Evolutionary conservation across 2,113 vertebrate genomes (phyloP).

Genomic region (Pterocles burchelli): DNA sequence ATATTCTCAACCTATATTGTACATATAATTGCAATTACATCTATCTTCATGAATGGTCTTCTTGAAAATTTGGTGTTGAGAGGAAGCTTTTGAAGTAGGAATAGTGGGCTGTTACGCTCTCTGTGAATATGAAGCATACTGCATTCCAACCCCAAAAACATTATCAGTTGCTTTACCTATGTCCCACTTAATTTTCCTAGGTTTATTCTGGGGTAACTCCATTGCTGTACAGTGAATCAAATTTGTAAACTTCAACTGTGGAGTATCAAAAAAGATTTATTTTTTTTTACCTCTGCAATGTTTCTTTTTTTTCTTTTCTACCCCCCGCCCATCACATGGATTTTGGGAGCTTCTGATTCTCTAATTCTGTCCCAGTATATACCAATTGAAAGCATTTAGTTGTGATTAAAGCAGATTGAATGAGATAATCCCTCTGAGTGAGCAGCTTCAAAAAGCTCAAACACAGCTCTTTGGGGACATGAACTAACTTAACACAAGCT

Average conservation of each 20-base stretch:
- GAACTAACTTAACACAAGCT: conserved; percentile 73
- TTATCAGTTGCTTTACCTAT: not conserved
- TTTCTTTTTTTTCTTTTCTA: not conserved
- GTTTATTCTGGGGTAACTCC: not conserved
- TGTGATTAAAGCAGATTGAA: conserved; percentile 89
- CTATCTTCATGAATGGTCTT: not conserved
- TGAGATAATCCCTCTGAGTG: conserved; percentile 87
- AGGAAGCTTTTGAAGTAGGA: not conserved
- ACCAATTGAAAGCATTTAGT: conserved; percentile 87
- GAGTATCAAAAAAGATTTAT: not conserved
- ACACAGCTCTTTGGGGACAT: conserved; percentile 73
- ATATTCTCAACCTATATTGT: not conserved
- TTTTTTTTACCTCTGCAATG: not conserved
- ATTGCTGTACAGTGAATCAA: not conserved
- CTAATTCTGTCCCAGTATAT: conserved; percentile 73
- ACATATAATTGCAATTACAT: not conserved
- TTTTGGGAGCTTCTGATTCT: conserved; percentile 71
- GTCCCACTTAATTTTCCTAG: not conserved
- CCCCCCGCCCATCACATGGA: conserved; percentile 24
- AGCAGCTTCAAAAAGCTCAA: conserved; percentile 85
- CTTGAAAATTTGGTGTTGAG: not conserved
- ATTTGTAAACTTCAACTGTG: not conserved
- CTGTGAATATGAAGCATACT: not conserved
- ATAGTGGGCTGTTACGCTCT: not conserved
- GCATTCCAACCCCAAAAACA: not conserved